These are phyloP conservation scores for Syrrhaptes paradoxus DNA, from an alignment of 2,113 vertebrate species.

Conservation along the genomic window DNA sequence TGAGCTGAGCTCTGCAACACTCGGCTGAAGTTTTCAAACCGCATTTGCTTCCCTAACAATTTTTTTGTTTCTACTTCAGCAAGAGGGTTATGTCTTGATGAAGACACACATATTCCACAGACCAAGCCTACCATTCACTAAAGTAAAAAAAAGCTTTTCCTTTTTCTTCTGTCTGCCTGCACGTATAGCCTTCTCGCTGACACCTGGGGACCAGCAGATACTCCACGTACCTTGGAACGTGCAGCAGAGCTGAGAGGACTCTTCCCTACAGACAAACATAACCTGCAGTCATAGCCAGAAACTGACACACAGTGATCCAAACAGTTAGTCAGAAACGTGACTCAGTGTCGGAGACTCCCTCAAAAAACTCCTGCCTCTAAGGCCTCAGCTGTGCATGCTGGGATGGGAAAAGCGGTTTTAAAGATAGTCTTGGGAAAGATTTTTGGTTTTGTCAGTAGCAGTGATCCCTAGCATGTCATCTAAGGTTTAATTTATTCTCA, in stretches of 20 bases:
- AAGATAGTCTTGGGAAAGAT: not conserved
- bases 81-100: not conserved
- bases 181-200: not conserved
- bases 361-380: not conserved
- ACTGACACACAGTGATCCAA: not conserved
- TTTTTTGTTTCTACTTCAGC: not conserved
- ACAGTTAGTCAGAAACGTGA: conserved; percentile 12
- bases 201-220: not conserved
- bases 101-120: not conserved
- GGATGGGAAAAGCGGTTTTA: not conserved
- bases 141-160: not conserved
- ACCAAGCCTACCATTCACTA: not conserved
- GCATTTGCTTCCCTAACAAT: not conserved
- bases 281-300: conserved; percentile 21
- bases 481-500: not conserved
- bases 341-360: conserved; percentile 33
- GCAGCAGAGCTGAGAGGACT: not conserved
- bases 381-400: not conserved
- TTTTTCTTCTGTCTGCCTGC: not conserved
- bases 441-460: not conserved
- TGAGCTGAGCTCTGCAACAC: not conserved
- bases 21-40: not conserved
- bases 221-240: not conserved
- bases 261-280: conserved; percentile 16
- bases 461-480: not conserved